These are phyloP conservation scores for Burhinus oedicnemus DNA, from an alignment of 2,113 vertebrate genomes.

Conservation along the genomic window DNA sequence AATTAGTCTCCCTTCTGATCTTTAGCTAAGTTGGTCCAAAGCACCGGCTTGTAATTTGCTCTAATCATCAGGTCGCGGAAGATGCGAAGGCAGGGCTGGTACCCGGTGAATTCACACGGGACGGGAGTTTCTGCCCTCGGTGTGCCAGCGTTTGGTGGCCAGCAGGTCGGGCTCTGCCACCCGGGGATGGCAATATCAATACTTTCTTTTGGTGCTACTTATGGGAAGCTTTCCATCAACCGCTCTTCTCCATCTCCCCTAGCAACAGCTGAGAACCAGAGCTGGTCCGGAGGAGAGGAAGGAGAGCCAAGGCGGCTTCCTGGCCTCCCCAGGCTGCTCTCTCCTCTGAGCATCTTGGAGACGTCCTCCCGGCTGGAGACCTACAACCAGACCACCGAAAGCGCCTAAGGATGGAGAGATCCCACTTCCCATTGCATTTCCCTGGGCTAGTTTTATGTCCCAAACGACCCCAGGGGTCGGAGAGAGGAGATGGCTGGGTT, in stretches of 20 bases:
- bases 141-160: fast-evolving
- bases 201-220: not conserved
- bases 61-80: not conserved
- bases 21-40: not conserved
- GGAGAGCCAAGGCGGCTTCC: not conserved
- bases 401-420: not conserved
- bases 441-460: not conserved
- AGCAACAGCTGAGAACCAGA: not conserved
- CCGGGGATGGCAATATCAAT: not conserved
- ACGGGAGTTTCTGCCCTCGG: not conserved
- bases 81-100: not conserved
- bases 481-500: not conserved
- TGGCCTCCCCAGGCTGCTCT: fast-evolving
- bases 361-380: not conserved
- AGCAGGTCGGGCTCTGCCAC: not conserved
- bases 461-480: not conserved
- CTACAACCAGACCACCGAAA: not conserved
- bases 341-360: not conserved
- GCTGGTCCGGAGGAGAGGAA: not conserved
- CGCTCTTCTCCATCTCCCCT: not conserved
- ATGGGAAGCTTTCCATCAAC: not conserved
- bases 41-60: not conserved
- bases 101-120: not conserved
- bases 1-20: conserved; percentile 51
- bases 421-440: fast-evolving